These are phyloP conservation scores for Chinchilla lanigera DNA, from an alignment of 2,113 vertebrate species.

Conservation along the genomic window DNA sequence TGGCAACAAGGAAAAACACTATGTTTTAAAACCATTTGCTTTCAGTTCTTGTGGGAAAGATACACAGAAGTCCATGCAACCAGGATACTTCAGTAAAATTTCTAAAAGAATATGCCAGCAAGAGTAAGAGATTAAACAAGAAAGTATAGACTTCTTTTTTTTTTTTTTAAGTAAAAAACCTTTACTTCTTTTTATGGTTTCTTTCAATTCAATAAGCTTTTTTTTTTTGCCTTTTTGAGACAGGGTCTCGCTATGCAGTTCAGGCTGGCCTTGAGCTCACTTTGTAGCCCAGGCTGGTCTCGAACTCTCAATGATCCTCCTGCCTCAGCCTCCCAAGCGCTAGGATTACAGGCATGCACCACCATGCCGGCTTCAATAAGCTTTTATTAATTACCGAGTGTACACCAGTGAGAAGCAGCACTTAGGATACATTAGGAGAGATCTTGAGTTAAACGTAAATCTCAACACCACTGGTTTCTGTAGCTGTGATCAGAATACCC, in stretches of 20 bases:
- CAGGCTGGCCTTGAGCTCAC: too few relatives aligned
- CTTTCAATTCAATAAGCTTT: neutral
- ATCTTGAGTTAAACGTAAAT: conserved; percentile 19
- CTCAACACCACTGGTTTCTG: neutral
- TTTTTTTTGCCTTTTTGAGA: too few relatives aligned
- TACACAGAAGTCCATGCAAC: neutral
- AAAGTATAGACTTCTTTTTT: neutral
- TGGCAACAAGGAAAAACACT: neutral
- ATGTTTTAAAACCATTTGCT: neutral
- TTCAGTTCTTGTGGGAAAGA: neutral
- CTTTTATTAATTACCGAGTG: neutral
- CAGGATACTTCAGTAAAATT: neutral
- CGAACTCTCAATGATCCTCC: too few relatives aligned
- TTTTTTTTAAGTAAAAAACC: neutral
- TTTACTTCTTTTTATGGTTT: neutral
- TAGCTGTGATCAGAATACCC: conserved; percentile 6
- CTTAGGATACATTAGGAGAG: neutral
- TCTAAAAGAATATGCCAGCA: neutral
- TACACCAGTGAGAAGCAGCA: neutral
- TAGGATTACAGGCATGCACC: too few relatives aligned
- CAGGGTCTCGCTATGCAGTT: too few relatives aligned
- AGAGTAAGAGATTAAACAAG: neutral
- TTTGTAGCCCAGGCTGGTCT: too few relatives aligned
- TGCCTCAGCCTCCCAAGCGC: too few relatives aligned
- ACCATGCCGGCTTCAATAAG: too few relatives aligned